Base-by-base conservation (phyloP, 2,113 vertebrate genomes). In the Neogale vison region DNA sequence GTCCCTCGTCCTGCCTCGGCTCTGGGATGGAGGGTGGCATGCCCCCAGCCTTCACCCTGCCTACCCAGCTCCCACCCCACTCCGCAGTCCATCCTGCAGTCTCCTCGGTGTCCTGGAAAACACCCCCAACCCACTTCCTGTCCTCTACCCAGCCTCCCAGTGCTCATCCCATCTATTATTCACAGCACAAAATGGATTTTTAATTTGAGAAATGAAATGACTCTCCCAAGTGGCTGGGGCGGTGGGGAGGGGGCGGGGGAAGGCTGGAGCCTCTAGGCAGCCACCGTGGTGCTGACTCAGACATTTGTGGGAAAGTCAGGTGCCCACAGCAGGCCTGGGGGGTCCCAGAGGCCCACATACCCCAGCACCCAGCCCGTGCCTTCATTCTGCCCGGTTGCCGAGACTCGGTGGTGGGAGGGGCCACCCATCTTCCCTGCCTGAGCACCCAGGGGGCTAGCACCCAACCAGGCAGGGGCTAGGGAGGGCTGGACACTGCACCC, bases 121-220 rank as follows among this genome's bases (percentile, higher is more conserved):
- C 79, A 20, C 63, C 71, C 93, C 67, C 76, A 74, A 36, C 84
- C 74, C 80, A 92, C 91, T 96, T 87, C 87, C 93, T 85, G 74
- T 45, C 61, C 83, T 91, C 89, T 0, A 0, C 86, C 94, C 65
- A 0, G 91, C 92, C 87, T 90, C 93, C 52, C 61, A 3, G 26
- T 94, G 18, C 93, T 96, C 95, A 89, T 72, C 76, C 91, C 93
- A 98, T 98, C 95, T 93, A 98, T 98, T 98, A 98, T 98, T 98
- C 97, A 98, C 95, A 55, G 81, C 88, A 74, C 92, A 97, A 90
- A 97, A 98, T 98, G 97, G 98, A 98, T 98, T 98, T 98, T 98
- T 98, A 98, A 98, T 98, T 98, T 98, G 97, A 97, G 97, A 97
- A 98, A 98, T 98, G 97, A 98, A 98, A 97, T 97, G 97, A 86